phyloP scores from a whole-genome alignment of 2,113 vertebrate genomes.

The Saimiri boliviensis region DNA sequence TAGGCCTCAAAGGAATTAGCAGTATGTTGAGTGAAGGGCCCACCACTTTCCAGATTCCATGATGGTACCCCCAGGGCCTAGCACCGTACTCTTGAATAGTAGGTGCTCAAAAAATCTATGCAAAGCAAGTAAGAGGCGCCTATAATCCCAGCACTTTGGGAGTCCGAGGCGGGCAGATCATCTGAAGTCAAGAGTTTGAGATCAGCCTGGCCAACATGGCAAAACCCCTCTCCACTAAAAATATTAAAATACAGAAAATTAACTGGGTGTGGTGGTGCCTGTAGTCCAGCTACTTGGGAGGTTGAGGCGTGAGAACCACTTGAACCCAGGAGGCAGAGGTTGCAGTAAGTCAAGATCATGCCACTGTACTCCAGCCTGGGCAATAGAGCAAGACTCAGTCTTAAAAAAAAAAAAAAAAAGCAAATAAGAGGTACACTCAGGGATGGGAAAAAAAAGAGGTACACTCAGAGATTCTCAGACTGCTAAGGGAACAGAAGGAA shows the following conservation, averaged over 20 bases:
- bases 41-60: background rate
- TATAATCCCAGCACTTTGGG: background rate
- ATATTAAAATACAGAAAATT: background rate
- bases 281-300: background rate
- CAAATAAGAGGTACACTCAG: background rate
- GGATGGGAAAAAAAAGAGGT: background rate
- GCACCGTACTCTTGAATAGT: too few relatives aligned
- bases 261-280: background rate
- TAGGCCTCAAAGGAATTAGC: too few relatives aligned
- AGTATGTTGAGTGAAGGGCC: background rate
- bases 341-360: background rate
- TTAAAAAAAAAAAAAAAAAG: background rate
- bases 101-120: background rate
- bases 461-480: background rate
- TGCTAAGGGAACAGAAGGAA: too few relatives aligned
- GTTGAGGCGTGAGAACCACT: background rate
- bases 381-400: background rate
- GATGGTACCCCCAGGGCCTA: too few relatives aligned
- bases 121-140: background rate
- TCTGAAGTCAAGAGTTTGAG: background rate
- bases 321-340: background rate
- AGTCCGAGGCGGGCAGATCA: background rate
- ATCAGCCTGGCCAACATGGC: background rate
- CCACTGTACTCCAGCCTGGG: background rate
- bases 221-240: background rate